Evolutionary conservation across 2,797 vertebrate species (phyloP).

Genomic region (Oreochromis mossambicus): DNA sequence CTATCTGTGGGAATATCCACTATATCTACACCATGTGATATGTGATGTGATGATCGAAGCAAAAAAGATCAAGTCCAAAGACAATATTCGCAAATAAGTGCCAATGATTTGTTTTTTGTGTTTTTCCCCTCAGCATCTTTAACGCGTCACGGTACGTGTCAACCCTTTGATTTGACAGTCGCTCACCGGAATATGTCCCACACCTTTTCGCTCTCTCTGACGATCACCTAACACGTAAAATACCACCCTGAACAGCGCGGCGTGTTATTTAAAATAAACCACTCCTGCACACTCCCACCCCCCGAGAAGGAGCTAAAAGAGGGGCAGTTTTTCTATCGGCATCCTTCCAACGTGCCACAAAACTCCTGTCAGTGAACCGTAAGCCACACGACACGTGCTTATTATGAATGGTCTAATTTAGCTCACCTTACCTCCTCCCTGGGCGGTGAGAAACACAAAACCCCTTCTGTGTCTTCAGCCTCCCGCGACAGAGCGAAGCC

Average conservation of each 20-base stretch:
- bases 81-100: neutral
- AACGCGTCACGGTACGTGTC: neutral
- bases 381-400: slow-evolving; percentile 35
- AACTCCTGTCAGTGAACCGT: slow-evolving; percentile 53
- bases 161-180: slow-evolving; percentile 27
- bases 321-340: neutral
- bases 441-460: slow-evolving; percentile 9
- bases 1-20: neutral
- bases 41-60: neutral
- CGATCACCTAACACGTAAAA: neutral
- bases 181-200: neutral
- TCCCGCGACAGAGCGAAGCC: neutral
- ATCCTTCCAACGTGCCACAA: slow-evolving; percentile 21
- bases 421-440: slow-evolving; percentile 37
- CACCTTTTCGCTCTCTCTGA: slow-evolving; percentile 20
- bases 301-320: neutral
- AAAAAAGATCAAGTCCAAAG: neutral
- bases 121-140: neutral
- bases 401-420: neutral
- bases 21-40: neutral
- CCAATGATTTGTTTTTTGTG: neutral
- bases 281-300: neutral
- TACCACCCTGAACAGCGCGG: neutral
- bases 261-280: neutral
- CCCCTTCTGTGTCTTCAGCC: neutral